phyloP scores from a whole-genome alignment of 2,113 vertebrate genomes.

The Penelope pileata region DNA sequence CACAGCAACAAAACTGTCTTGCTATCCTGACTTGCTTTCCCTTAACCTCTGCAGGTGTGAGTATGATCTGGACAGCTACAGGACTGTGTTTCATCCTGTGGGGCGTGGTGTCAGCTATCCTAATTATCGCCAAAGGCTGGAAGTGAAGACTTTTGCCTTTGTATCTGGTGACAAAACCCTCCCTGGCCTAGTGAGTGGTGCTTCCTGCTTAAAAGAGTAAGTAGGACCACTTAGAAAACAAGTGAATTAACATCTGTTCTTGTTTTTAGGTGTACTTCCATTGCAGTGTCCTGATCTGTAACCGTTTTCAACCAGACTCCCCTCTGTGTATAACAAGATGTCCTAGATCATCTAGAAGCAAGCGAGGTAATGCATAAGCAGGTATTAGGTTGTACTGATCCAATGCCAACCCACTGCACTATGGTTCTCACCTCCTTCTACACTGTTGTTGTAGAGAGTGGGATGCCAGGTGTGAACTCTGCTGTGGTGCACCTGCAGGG shows the following conservation, averaged over 20 bases:
- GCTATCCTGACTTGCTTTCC: neutral
- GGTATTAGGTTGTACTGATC: rapidly evolving
- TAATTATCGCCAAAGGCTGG: conserved; percentile 76
- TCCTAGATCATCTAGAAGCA: conserved; percentile 43
- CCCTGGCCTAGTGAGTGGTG: conserved; percentile 65
- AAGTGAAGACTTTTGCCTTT: conserved; percentile 82
- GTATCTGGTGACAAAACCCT: conserved; percentile 21
- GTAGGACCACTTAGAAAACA: too few species aligned
- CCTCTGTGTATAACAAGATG: conserved; percentile 69
- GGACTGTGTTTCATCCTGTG: conserved; percentile 74
- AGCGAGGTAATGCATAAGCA: conserved; percentile 59
- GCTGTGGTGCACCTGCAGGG: conserved; percentile 62
- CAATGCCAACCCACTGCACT: rapidly evolving
- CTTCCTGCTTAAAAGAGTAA: neutral
- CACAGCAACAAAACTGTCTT: rapidly evolving
- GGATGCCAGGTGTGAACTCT: neutral
- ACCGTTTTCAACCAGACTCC: conserved; percentile 50
- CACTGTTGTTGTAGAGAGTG: neutral
- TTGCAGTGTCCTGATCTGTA: conserved; percentile 73
- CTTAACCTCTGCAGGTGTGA: conserved; percentile 64
- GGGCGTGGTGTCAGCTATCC: conserved; percentile 40
- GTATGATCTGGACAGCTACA: conserved; percentile 73
- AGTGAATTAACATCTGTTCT: too few species aligned
- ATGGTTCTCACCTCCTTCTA: rapidly evolving
- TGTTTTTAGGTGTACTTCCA: conserved; percentile 77